Evolutionary conservation across 1,140 invertebrate species (phyloP).

Genomic region (Chelonus insularis): DNA sequence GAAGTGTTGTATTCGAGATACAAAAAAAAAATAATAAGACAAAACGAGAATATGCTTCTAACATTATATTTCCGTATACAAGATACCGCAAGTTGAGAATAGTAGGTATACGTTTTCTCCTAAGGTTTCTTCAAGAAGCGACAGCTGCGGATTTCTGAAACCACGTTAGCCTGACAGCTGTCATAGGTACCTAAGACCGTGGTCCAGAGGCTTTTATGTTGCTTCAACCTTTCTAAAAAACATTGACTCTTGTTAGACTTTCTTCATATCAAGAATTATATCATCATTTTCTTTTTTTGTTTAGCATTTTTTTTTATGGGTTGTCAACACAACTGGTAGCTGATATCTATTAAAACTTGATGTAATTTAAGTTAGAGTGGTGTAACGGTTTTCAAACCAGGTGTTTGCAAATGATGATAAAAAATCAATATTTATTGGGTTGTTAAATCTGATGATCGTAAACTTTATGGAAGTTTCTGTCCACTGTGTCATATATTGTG

Average conservation of each 20-base stretch:
- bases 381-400: neutral
- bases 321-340: neutral
- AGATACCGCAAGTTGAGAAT: neutral
- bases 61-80: neutral
- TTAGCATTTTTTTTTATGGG: slow-evolving; percentile 8
- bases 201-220: slow-evolving; percentile 15
- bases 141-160: slow-evolving; percentile 41
- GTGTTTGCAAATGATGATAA: slow-evolving; percentile 2
- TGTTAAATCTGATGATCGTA: slow-evolving; percentile 39
- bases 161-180: slow-evolving; percentile 27
- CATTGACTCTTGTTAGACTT: too few relatives aligned
- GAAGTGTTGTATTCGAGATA: neutral
- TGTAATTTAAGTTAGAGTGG: too few relatives aligned
- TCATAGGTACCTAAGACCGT: slow-evolving; percentile 2
- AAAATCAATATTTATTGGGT: slow-evolving; percentile 41
- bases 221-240: neutral
- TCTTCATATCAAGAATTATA: neutral
- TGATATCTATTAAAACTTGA: too few relatives aligned
- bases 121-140: slow-evolving; percentile 30
- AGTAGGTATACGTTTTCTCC: neutral
- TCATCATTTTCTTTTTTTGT: slow-evolving; percentile 7
- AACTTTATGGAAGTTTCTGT: slow-evolving; percentile 28
- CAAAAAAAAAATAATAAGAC: neutral
- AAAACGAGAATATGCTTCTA: neutral
- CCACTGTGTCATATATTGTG: neutral